Conservation (phyloP, 2,888 invertebrate species). For the Resseliella maxima region DNA sequence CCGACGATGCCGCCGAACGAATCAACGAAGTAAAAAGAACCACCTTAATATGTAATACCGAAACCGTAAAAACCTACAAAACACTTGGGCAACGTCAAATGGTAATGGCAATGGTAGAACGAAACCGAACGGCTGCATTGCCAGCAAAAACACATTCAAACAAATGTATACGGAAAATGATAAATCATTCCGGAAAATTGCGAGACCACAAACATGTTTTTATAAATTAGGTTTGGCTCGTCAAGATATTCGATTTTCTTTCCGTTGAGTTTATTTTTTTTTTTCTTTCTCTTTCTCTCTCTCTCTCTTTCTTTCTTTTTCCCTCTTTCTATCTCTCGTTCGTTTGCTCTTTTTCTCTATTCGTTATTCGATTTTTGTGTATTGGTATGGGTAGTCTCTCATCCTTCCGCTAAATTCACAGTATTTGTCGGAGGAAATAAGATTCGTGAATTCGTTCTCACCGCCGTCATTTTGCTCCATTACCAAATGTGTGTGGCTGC, state of each 20-base stretch:
- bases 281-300: too few species aligned
- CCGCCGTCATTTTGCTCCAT: constrained; percentile 15
- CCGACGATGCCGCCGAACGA: too few species aligned
- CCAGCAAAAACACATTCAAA: constrained; percentile 29
- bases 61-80: constrained; percentile 47
- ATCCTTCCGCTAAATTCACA: background rate
- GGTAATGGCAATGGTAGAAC: background rate
- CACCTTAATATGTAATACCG: constrained; percentile 32
- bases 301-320: too few species aligned
- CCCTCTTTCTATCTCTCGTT: too few species aligned
- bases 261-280: constrained; percentile 33
- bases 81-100: constrained; percentile 17
- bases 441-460: background rate
- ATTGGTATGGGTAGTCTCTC: constrained; percentile 11
- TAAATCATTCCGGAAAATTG: constrained; percentile 53
- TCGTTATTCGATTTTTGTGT: too few species aligned
- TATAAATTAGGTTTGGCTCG: constrained; percentile 51
- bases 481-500: background rate
- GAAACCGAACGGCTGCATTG: background rate
- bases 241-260: constrained; percentile 49
- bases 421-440: background rate
- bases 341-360: too few species aligned
- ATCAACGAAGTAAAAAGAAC: constrained; percentile 50
- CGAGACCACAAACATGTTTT: constrained; percentile 53
- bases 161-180: constrained; percentile 35